Conservation (phyloP, 2,797 vertebrate species). For the Rallus crepitans region DNA sequence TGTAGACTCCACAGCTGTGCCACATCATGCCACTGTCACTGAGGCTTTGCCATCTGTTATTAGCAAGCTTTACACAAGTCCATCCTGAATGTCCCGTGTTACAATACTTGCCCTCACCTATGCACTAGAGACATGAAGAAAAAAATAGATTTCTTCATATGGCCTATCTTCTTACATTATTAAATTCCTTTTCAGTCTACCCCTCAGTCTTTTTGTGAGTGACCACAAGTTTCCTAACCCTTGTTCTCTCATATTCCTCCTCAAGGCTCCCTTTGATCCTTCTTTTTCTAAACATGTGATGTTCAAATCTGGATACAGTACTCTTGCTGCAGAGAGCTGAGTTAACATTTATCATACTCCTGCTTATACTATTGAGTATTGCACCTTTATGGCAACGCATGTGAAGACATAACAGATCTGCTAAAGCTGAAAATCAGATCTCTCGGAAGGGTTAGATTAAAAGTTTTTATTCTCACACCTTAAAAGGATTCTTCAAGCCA, state of each 20-base stretch:
- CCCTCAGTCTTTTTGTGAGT: background rate
- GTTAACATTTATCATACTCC: background rate
- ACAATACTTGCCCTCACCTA: background rate
- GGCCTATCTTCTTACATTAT: background rate
- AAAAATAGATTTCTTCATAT: background rate
- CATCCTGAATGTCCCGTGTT: background rate
- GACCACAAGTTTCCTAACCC: background rate
- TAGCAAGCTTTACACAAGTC: background rate
- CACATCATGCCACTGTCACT: background rate
- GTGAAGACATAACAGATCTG: background rate
- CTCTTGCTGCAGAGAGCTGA: background rate
- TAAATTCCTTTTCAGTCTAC: background rate
- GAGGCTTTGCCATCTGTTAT: background rate
- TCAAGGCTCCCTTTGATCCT: background rate
- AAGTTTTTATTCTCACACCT: background rate
- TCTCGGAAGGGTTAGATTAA: background rate
- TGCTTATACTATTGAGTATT: background rate
- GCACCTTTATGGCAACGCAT: background rate
- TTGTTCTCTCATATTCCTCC: background rate
- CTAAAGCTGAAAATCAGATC: background rate
- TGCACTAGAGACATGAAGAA: background rate
- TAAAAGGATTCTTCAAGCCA: background rate
- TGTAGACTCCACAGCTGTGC: background rate
- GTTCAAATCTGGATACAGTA: background rate
- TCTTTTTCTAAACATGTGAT: background rate